These are phyloP conservation scores for Pipistrellus kuhlii DNA, from an alignment of 2,797 vertebrate genomes.

Conservation along the genomic window DNA sequence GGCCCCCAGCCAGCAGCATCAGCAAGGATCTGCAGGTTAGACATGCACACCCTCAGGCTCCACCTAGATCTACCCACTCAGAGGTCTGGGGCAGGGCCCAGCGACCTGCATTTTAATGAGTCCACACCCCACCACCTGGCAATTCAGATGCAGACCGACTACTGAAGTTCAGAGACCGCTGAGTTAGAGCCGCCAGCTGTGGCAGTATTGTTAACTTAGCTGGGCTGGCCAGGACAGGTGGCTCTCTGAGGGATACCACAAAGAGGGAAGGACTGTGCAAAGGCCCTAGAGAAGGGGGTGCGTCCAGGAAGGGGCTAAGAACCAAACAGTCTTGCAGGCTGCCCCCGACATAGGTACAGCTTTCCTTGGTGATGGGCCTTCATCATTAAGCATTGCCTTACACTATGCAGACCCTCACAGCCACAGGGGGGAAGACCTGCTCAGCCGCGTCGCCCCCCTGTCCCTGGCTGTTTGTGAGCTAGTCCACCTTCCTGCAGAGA, in stretches of 20 bases:
- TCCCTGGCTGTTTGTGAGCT: too few species aligned
- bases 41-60: neutral
- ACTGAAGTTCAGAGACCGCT: neutral
- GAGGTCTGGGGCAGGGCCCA: neutral
- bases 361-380: neutral
- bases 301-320: neutral
- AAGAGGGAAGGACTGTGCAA: neutral
- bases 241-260: neutral
- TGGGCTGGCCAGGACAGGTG: too few species aligned
- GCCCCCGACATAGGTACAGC: neutral
- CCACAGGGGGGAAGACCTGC: neutral
- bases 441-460: neutral
- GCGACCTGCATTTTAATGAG: neutral
- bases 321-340: neutral
- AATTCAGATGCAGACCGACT: rapidly evolving
- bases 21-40: neutral
- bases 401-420: neutral
- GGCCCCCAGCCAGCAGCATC: neutral
- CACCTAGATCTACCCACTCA: too few species aligned
- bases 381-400: neutral
- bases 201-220: rapidly evolving
- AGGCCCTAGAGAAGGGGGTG: neutral
- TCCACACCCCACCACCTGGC: rapidly evolving
- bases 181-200: neutral
- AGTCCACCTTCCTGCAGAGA: neutral